phyloP scores from a whole-genome alignment of 2,113 vertebrate species.

The Martes martes region DNA sequence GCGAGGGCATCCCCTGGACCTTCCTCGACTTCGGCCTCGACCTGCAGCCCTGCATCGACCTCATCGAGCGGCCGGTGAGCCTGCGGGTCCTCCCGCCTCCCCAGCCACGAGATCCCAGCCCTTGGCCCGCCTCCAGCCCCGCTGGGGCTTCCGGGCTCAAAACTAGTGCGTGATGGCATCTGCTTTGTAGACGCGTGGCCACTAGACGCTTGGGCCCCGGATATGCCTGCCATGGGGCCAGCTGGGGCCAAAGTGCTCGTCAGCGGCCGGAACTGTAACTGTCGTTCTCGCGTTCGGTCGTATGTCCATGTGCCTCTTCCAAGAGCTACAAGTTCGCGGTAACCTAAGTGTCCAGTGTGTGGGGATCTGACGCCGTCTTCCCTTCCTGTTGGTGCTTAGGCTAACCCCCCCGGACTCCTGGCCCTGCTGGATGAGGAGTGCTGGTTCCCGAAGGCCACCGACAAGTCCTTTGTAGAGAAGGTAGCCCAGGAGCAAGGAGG shows the following conservation, averaged over 20 bases:
- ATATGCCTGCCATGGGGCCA: rapidly evolving
- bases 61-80: slow-evolving; percentile 92
- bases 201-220: rapidly evolving
- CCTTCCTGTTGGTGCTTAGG: slow-evolving; percentile 67
- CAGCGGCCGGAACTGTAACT: rapidly evolving
- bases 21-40: slow-evolving; percentile 99
- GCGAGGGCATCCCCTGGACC: slow-evolving; percentile 99
- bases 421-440: slow-evolving; percentile 94
- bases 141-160: not conserved
- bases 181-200: rapidly evolving
- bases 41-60: slow-evolving; percentile 97
- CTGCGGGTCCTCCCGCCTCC: rapidly evolving
- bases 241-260: rapidly evolving
- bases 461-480: slow-evolving; percentile 94
- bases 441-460: slow-evolving; percentile 95
- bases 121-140: rapidly evolving
- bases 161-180: not conserved
- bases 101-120: rapidly evolving
- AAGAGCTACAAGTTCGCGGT: not conserved
- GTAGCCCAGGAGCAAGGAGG: slow-evolving; percentile 87
- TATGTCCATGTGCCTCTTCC: not conserved
- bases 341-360: rapidly evolving
- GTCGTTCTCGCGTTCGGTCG: rapidly evolving
- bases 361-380: not conserved
- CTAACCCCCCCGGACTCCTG: slow-evolving; percentile 90